Conservation (phyloP, 2,113 vertebrate species). For the Ramphastos sulfuratus region DNA sequence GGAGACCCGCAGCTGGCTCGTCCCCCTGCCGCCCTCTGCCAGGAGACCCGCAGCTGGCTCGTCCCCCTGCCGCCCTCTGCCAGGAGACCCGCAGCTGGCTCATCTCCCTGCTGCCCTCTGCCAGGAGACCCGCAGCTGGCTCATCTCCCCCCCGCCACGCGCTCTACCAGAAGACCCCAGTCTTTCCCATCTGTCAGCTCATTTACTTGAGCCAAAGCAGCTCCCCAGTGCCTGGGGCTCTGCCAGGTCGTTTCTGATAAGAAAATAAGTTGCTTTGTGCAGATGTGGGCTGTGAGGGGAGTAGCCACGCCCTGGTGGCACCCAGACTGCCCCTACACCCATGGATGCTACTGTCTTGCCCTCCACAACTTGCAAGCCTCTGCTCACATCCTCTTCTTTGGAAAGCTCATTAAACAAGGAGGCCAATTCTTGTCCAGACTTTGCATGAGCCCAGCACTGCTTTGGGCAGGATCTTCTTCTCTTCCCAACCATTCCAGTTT, state of each 20-base stretch:
- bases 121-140: neutral
- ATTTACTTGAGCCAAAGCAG: neutral
- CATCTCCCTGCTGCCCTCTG: neutral
- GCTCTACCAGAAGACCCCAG: neutral
- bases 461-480: neutral
- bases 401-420: neutral
- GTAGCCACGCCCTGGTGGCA: neutral
- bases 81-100: neutral
- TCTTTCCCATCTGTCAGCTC: neutral
- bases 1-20: neutral
- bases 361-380: neutral
- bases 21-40: neutral
- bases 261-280: neutral
- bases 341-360: fast-evolving
- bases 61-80: neutral
- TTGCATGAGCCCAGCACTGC: neutral
- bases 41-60: neutral
- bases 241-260: neutral
- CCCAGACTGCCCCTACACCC: fast-evolving
- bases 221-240: neutral
- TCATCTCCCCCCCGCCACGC: neutral
- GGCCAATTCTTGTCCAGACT: neutral
- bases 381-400: neutral
- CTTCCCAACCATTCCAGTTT: neutral
- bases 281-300: neutral